phyloP scores from a whole-genome alignment of 2,888 invertebrate species.

The Diarsia dahlii region DNA sequence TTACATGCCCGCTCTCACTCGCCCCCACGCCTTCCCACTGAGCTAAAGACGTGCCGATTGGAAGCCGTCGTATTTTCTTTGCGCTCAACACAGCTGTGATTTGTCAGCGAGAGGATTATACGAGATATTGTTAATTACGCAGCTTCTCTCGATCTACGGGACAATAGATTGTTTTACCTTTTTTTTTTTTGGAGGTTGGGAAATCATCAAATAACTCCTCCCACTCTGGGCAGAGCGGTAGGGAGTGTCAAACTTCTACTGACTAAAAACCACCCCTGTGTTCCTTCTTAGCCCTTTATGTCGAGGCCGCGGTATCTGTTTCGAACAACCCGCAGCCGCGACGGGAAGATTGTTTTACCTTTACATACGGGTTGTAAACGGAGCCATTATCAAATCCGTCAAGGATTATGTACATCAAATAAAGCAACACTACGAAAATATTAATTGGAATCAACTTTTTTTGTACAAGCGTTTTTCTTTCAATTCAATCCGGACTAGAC shows the following conservation, averaged over 20 bases:
- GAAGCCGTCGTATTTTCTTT: slow-evolving; percentile 61
- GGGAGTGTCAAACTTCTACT: too few species aligned
- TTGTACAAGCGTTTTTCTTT: not conserved
- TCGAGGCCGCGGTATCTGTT: too few species aligned
- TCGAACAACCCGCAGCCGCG: too few species aligned
- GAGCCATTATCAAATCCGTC: not conserved
- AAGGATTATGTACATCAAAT: not conserved
- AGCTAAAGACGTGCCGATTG: slow-evolving; percentile 58
- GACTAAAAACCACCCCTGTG: too few species aligned
- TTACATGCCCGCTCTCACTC: slow-evolving; percentile 9
- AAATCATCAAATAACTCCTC: too few species aligned
- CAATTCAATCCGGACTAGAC: not conserved
- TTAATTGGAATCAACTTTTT: not conserved
- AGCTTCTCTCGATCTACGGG: not conserved
- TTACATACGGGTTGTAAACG: not conserved
- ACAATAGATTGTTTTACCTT: slow-evolving; percentile 21
- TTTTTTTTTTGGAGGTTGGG: too few species aligned
- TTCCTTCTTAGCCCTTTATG: too few species aligned
- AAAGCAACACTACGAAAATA: not conserved
- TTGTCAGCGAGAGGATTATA: slow-evolving; percentile 51
- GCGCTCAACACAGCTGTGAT: slow-evolving; percentile 45
- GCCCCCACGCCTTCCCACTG: slow-evolving; percentile 14
- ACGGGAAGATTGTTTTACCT: not conserved
- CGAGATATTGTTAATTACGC: slow-evolving; percentile 51
- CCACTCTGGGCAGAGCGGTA: too few species aligned